A percentile compares a stretch with the other conserved stretches of the same genome.
Evolutionary conservation across 2,797 vertebrate species (phyloP).

Genomic region (Crenuchus spilurus): DNA sequence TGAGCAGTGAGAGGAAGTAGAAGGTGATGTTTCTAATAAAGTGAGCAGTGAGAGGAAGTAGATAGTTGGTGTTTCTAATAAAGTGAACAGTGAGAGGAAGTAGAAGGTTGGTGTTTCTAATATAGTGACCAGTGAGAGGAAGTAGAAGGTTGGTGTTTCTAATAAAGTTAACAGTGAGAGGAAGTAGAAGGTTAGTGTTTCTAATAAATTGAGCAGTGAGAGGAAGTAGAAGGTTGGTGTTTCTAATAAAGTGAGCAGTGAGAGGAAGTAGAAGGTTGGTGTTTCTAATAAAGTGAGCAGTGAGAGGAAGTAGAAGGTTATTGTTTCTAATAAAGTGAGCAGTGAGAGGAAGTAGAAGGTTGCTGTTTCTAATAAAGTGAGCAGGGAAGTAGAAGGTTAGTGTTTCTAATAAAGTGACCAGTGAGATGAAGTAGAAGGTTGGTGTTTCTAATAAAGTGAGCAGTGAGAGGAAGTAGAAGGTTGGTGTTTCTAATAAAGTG

Average conservation of each 20-base stretch:
- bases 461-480: background rate
- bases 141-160: background rate
- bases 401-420: background rate
- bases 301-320: background rate
- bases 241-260: background rate
- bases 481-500: background rate
- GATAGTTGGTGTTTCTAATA: background rate
- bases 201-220: background rate
- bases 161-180: background rate
- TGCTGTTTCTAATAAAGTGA: too few relatives aligned
- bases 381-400: background rate
- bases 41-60: background rate
- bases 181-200: too few relatives aligned
- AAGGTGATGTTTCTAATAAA: too few relatives aligned
- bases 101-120: too few relatives aligned
- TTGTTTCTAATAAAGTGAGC: background rate
- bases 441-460: too few relatives aligned
- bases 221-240: background rate
- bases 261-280: background rate
- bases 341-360: background rate
- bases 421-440: background rate
- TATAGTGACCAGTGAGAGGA: background rate
- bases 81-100: background rate
- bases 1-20: background rate
- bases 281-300: too few relatives aligned